Evolutionary conservation across 1,140 invertebrate genomes (phyloP).

Genomic region (Zaprionus ghesquierei): DNA sequence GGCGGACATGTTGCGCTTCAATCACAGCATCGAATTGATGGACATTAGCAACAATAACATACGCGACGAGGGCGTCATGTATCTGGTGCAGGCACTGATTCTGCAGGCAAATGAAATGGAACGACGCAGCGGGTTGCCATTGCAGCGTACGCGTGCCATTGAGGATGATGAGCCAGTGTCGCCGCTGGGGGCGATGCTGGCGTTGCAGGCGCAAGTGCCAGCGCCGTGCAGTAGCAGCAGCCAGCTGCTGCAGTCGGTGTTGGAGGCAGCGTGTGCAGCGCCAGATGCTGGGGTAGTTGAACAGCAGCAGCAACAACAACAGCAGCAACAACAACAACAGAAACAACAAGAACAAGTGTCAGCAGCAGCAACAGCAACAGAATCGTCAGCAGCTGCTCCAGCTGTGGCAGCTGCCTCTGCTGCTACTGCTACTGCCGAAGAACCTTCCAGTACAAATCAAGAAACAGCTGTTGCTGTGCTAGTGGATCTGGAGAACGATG

Average conservation of each 20-base stretch:
- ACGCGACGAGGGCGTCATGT: slow-evolving; percentile 88
- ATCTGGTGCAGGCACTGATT: slow-evolving; percentile 89
- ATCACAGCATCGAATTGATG: slow-evolving; percentile 89
- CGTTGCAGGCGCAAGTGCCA: not conserved
- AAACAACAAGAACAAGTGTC: not conserved
- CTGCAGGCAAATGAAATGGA: slow-evolving; percentile 85
- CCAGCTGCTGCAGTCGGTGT: not conserved
- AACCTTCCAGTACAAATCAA: not conserved
- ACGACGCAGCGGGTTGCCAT: slow-evolving; percentile 53
- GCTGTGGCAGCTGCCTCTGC: not conserved
- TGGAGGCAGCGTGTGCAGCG: slow-evolving; percentile 2
- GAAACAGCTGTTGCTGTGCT: slow-evolving; percentile 42
- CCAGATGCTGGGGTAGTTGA: not conserved
- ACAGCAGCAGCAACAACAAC: not conserved
- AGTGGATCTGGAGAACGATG: slow-evolving; percentile 65
- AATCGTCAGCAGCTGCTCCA: not conserved
- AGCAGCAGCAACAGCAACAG: not conserved
- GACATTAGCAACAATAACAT: slow-evolving; percentile 91
- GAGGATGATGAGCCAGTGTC: slow-evolving; percentile 73
- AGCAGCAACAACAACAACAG: not conserved
- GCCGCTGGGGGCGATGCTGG: slow-evolving; percentile 35
- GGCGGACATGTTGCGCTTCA: slow-evolving; percentile 87
- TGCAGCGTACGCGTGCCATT: slow-evolving; percentile 69
- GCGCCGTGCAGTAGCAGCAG: not conserved
- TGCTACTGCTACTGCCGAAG: not conserved